A percentile compares a stretch with the other conserved stretches of the same genome.
phyloP scores from a whole-genome alignment of 2,113 vertebrate genomes.

The Octodon degus region DNA sequence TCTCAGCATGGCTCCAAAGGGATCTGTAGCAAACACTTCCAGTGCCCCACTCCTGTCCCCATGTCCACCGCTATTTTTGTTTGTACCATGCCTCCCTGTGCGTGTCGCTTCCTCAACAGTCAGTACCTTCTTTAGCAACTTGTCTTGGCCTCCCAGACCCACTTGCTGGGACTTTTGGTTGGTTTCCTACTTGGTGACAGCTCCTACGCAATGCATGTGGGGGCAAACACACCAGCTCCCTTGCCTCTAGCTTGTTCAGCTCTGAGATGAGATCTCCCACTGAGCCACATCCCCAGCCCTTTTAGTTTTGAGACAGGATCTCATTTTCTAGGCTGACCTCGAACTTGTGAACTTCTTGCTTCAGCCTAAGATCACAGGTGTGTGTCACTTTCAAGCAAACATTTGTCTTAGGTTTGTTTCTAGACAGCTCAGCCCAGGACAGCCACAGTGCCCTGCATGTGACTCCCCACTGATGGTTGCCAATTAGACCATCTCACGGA shows the following conservation, averaged over 20 bases:
- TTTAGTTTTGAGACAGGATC: neutral
- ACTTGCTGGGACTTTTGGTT: neutral
- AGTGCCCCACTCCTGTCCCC: fast-evolving
- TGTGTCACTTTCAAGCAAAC: neutral
- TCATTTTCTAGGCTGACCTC: neutral
- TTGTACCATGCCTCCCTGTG: fast-evolving
- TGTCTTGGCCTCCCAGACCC: neutral
- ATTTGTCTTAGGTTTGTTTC: neutral
- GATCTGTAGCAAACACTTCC: neutral
- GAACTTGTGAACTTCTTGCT: neutral
- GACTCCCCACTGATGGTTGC: neutral
- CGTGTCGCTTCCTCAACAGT: fast-evolving
- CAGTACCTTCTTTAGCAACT: neutral
- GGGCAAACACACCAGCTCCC: neutral
- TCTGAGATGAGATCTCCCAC: neutral
- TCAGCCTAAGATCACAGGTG: neutral
- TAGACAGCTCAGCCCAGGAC: neutral
- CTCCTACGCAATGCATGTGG: neutral
- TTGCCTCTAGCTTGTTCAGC: neutral
- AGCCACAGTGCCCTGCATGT: neutral
- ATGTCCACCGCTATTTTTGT: neutral
- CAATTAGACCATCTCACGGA: neutral
- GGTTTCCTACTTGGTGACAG: neutral
- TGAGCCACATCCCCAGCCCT: neutral
- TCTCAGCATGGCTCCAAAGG: neutral